phyloP scores from a whole-genome alignment of 2,113 vertebrate species.

The Ammodytes marinus region DNA sequence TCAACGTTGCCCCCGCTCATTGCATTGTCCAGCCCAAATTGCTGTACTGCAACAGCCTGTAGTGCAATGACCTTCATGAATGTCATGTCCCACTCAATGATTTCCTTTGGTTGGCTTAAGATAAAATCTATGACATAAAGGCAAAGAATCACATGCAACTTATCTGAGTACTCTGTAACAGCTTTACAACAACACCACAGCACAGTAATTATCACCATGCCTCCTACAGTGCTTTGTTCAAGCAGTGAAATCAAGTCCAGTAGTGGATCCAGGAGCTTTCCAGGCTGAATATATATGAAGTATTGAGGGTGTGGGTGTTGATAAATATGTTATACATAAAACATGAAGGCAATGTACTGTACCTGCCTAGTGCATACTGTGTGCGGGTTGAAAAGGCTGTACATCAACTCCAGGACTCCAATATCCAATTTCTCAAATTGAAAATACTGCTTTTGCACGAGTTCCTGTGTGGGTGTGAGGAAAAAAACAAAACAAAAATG shows the following conservation, averaged over 20 bases:
- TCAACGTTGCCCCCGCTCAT: neutral
- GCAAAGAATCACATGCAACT: slow-evolving; percentile 9
- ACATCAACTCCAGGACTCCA: slow-evolving; percentile 42
- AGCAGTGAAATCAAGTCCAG: slow-evolving; percentile 30
- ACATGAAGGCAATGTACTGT: slow-evolving; percentile 64
- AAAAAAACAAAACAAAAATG: neutral
- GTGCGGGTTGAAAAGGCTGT: slow-evolving; percentile 48
- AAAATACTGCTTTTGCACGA: slow-evolving; percentile 43
- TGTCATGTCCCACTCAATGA: slow-evolving; percentile 28
- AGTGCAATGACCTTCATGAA: slow-evolving; percentile 61
- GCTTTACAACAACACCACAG: slow-evolving; percentile 46
- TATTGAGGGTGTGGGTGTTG: slow-evolving; percentile 42
- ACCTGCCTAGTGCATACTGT: slow-evolving; percentile 32
- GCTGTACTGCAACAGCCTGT: neutral
- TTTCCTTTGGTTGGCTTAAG: slow-evolving; percentile 44
- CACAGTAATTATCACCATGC: slow-evolving; percentile 40
- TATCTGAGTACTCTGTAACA: slow-evolving; percentile 33
- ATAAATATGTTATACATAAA: slow-evolving; percentile 75
- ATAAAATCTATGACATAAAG: slow-evolving; percentile 40
- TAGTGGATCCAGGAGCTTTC: slow-evolving; percentile 31
- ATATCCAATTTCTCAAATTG: slow-evolving; percentile 67
- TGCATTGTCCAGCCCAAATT: slow-evolving; percentile 18
- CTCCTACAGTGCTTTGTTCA: slow-evolving; percentile 16
- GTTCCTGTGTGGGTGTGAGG: slow-evolving; percentile 29
- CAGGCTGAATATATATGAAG: slow-evolving; percentile 52